Conservation (phyloP, 2,797 vertebrate genomes). For the Neosilurus hyrtlii region DNA sequence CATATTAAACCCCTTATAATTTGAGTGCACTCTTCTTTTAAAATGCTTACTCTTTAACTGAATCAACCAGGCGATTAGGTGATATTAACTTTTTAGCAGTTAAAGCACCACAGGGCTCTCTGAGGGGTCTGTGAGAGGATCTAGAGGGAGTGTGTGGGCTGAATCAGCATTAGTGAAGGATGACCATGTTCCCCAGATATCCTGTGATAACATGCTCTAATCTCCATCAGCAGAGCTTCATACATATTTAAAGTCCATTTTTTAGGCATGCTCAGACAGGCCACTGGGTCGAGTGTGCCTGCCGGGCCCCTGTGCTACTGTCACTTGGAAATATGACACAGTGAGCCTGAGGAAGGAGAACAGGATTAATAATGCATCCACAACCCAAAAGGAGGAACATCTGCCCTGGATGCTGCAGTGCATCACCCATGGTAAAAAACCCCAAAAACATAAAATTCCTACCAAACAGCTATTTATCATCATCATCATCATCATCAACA, state of each 20-base stretch:
- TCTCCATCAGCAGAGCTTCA: slow-evolving; percentile 45
- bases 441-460: background rate
- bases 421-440: slow-evolving; percentile 25
- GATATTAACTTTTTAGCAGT: slow-evolving; percentile 52
- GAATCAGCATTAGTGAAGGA: slow-evolving; percentile 38
- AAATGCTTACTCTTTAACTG: slow-evolving; percentile 32
- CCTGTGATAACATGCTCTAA: slow-evolving; percentile 41
- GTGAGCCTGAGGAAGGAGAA: slow-evolving; percentile 59
- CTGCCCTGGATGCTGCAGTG: slow-evolving; percentile 56
- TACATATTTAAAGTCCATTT: slow-evolving; percentile 56
- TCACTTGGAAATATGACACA: slow-evolving; percentile 56
- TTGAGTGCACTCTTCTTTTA: slow-evolving; percentile 31
- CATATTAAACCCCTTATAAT: slow-evolving; percentile 16
- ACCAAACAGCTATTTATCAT: background rate
- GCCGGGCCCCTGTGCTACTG: slow-evolving; percentile 55
- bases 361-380: slow-evolving; percentile 63
- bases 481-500: no score
- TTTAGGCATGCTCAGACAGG: slow-evolving; percentile 40
- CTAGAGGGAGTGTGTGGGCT: slow-evolving; percentile 26
- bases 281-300: slow-evolving; percentile 31
- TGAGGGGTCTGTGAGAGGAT: slow-evolving; percentile 23
- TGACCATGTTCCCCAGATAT: slow-evolving; percentile 24
- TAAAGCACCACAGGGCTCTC: slow-evolving; percentile 27
- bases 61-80: slow-evolving; percentile 47
- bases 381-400: slow-evolving; percentile 48